phyloP scores from a whole-genome alignment of 2,797 vertebrate species.

The Mus minutoides region DNA sequence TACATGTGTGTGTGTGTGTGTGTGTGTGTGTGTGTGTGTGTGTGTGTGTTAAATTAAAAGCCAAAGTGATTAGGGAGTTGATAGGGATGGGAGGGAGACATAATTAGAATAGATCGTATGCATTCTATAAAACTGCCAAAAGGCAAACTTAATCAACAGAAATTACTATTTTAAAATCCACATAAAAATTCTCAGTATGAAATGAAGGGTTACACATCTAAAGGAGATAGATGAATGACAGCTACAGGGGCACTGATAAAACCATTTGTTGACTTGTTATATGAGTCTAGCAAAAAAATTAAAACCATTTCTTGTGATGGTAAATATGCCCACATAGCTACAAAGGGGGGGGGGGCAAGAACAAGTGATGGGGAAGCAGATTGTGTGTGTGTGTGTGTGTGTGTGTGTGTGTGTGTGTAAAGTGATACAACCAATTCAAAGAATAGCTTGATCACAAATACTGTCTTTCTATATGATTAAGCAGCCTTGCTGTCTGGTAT shows the following conservation, averaged over 20 bases:
- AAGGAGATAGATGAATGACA: neutral
- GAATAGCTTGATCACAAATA: neutral
- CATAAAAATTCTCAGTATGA: neutral
- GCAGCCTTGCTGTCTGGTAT: neutral
- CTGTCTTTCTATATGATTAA: neutral
- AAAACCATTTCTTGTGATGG: neutral
- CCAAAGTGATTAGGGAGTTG: neutral
- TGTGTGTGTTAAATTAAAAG: neutral
- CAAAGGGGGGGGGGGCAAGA: neutral
- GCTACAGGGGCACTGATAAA: neutral
- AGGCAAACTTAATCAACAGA: neutral
- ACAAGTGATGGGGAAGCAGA: neutral
- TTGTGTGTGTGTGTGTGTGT: neutral
- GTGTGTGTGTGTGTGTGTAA: neutral
- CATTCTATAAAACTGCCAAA: neutral
- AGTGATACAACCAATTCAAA: neutral
- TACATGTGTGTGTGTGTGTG: neutral
- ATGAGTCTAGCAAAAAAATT: neutral
- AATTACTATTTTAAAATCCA: neutral
- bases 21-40: neutral
- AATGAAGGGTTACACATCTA: neutral
- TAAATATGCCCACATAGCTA: neutral
- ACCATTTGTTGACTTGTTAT: neutral
- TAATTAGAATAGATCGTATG: neutral
- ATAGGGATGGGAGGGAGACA: neutral